Conservation (phyloP, 2,888 invertebrate species). For the Spicauda simplicius region DNA sequence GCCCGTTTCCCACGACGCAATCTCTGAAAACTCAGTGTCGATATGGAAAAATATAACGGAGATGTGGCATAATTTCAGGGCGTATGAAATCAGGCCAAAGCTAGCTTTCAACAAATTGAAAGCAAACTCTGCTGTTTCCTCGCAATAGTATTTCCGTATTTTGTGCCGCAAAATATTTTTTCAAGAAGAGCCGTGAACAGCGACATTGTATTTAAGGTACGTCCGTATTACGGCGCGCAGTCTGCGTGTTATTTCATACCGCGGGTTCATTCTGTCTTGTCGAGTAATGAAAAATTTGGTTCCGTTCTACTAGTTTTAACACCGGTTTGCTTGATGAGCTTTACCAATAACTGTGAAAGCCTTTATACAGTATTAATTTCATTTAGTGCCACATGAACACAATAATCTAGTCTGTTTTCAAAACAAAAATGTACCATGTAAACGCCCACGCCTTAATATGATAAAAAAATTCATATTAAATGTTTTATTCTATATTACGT, state of each 20-base stretch:
- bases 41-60: slow-evolving; percentile 24
- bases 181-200: slow-evolving; percentile 38
- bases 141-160: slow-evolving; percentile 45
- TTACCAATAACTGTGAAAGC: no score
- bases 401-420: no score
- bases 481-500: no score
- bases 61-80: slow-evolving; percentile 22
- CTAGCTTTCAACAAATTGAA: slow-evolving; percentile 62
- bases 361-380: no score
- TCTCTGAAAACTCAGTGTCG: slow-evolving; percentile 15
- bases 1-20: not conserved
- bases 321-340: not conserved
- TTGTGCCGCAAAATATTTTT: slow-evolving; percentile 42
- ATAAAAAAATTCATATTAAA: no score
- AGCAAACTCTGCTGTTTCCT: slow-evolving; percentile 51
- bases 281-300: slow-evolving; percentile 61
- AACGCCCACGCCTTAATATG: no score
- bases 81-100: slow-evolving; percentile 59
- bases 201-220: slow-evolving; percentile 41
- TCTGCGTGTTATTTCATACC: slow-evolving; percentile 58
- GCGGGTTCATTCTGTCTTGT: slow-evolving; percentile 63
- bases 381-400: no score
- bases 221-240: slow-evolving; percentile 43
- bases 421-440: no score
- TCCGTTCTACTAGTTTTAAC: slow-evolving; percentile 19